phyloP scores from a whole-genome alignment of 2,797 vertebrate species.

The Staurois parvus region DNA sequence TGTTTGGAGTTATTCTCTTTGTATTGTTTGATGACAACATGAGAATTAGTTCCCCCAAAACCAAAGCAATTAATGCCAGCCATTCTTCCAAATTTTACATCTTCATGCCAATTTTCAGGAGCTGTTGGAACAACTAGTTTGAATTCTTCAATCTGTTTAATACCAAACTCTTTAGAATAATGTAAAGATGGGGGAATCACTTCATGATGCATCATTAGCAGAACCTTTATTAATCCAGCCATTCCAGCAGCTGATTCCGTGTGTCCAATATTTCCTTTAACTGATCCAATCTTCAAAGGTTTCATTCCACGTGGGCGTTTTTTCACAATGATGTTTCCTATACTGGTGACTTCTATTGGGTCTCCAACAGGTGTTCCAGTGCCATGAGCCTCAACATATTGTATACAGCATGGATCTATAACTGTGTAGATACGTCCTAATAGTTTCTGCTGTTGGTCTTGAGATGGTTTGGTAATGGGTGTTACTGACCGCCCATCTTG shows the following conservation, averaged over 20 bases:
- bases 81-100: conserved; percentile 70
- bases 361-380: conserved; percentile 87
- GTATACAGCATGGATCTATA: conserved; percentile 74
- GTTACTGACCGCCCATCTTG: conserved; percentile 82
- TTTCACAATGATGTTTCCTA: conserved; percentile 80
- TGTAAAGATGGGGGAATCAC: conserved; percentile 85
- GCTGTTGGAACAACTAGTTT: conserved; percentile 77
- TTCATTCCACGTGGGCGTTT: conserved; percentile 69
- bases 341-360: conserved; percentile 79
- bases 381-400: conserved; percentile 88
- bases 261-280: conserved; percentile 91
- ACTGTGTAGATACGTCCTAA: conserved; percentile 79
- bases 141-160: conserved; percentile 77
- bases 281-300: conserved; percentile 80
- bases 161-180: conserved; percentile 78
- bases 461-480: conserved; percentile 88
- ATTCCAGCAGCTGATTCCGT: conserved; percentile 89
- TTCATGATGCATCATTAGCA: conserved; percentile 88
- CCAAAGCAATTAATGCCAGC: conserved; percentile 90
- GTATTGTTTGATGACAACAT: conserved; percentile 80
- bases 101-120: conserved; percentile 79
- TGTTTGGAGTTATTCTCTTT: conserved; percentile 63
- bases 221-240: conserved; percentile 88
- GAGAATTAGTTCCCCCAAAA: conserved; percentile 90
- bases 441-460: conserved; percentile 83